Evolutionary conservation across 2,797 vertebrate genomes (phyloP).

Genomic region (Cetoscarus ocellatus): DNA sequence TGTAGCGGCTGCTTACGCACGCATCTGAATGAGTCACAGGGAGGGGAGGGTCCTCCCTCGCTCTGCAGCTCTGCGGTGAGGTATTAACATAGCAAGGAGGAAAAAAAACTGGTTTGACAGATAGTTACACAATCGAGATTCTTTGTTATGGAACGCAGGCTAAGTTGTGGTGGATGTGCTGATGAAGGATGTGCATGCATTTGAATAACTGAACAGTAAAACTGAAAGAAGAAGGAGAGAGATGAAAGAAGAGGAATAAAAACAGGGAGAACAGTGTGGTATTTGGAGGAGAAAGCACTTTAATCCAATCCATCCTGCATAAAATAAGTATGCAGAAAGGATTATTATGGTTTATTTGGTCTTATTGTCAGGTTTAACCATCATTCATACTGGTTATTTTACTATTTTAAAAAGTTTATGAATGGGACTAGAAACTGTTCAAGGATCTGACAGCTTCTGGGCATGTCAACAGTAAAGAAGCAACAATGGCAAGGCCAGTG

Average conservation of each 20-base stretch:
- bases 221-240: conserved; percentile 5
- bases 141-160: conserved; percentile 51
- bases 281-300: conserved; percentile 23
- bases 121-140: conserved; percentile 75
- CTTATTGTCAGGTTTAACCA: conserved; percentile 7
- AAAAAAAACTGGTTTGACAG: conserved; percentile 77
- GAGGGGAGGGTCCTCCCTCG: conserved; percentile 66
- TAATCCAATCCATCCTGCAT: conserved; percentile 5
- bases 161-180: conserved; percentile 41
- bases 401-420: no score
- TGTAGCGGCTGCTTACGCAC: conserved; percentile 74
- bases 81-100: conserved; percentile 68
- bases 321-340: conserved; percentile 1
- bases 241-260: background rate
- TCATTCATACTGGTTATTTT: background rate
- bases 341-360: background rate
- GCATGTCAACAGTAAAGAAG: no score
- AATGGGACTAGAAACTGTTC: no score
- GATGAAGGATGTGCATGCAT: conserved; percentile 24
- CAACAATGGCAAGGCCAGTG: no score
- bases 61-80: conserved; percentile 58
- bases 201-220: conserved; percentile 5
- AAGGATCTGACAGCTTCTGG: no score
- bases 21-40: conserved; percentile 74
- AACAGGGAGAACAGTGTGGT: background rate